Percentiles rank a stretch among this genome's conserved stretches.
Evolutionary conservation across 2,113 vertebrate genomes (phyloP).

Genomic region (Otocyon megalotis): DNA sequence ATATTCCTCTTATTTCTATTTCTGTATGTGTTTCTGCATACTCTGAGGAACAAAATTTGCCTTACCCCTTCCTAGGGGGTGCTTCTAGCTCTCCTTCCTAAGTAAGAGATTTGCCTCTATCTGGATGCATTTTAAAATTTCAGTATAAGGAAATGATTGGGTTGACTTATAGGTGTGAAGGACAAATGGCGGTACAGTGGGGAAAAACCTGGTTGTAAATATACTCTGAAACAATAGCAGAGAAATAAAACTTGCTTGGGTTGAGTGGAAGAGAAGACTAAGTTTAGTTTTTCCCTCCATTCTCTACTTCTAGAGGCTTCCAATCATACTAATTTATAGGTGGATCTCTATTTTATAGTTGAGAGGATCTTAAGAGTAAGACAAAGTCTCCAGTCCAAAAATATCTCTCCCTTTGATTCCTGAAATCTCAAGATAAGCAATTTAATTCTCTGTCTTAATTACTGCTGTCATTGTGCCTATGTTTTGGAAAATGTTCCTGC

Average conservation of each 20-base stretch:
- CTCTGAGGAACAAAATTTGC: neutral
- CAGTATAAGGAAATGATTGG: neutral
- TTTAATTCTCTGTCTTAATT: conserved; percentile 52
- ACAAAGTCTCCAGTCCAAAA: neutral
- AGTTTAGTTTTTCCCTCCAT: neutral
- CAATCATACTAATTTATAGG: neutral
- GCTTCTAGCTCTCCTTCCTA: neutral
- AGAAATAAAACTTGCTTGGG: neutral
- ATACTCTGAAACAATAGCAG: neutral
- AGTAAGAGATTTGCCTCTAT: neutral
- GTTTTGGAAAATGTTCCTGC: neutral
- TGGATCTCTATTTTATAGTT: neutral
- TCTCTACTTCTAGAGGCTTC: conserved; percentile 6
- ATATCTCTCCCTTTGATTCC: neutral
- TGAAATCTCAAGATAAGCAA: conserved; percentile 15
- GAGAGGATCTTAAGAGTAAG: conserved; percentile 43
- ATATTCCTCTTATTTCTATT: neutral
- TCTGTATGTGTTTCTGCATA: neutral
- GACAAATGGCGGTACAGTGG: neutral
- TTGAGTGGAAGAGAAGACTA: neutral
- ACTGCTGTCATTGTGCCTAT: neutral
- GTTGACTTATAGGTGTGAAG: neutral
- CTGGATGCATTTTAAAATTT: conserved; percentile 23
- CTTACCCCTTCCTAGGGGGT: neutral
- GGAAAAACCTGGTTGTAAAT: neutral